Base-by-base conservation (phyloP, 2,797 vertebrate species). In the Lacerta viridis region DNA sequence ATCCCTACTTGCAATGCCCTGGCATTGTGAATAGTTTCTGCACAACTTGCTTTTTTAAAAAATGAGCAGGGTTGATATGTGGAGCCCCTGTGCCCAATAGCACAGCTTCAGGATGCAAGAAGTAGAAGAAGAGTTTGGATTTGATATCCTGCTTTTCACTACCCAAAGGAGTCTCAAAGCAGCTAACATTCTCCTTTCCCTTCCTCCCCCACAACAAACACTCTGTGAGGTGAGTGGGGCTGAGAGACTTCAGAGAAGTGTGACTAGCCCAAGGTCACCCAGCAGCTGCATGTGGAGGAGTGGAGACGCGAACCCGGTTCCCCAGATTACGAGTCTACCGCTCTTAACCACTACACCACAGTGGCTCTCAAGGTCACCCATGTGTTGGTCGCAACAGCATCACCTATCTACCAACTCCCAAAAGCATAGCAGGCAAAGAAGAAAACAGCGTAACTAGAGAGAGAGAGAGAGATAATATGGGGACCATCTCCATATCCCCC, bases 381-480 rank as follows among this genome's bases (percentile, higher is more conserved):
- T 17, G n/a, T 55, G 25, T 64, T 27, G 43, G 23, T 71, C 23
- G 55, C 18, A 85, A 33, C 27, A 78, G 23, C 6, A 80, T 71
- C 29, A 33, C 39, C 8, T 39, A n/a, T 20, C 75, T 66, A 25
- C 17, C n/a, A 43, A 61, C 75, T 66, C n/a, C 17, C 25, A 33
- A 61, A 29, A 66, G 69, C n/a, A 68, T 18, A 86, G 27, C 27
- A 77, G 59, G 11, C 36, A 82, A 43, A 4, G 39, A 87, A 75
- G 55, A 75, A 33, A 86, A 18, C n/a, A 36, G 9, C 18, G 74
- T n/a, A 0, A 0, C 89, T 91, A 88, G 89, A 41, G 50, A 36
- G 87, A 85, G 87, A 85, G 33, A 33, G 33, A 33, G 66, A 23
- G 46, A 66, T 79, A 76, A 69, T 46, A 80, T 90, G 87, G 86